Base-by-base conservation (phyloP, 2,888 invertebrate genomes). In the Trilocha varians region DNA sequence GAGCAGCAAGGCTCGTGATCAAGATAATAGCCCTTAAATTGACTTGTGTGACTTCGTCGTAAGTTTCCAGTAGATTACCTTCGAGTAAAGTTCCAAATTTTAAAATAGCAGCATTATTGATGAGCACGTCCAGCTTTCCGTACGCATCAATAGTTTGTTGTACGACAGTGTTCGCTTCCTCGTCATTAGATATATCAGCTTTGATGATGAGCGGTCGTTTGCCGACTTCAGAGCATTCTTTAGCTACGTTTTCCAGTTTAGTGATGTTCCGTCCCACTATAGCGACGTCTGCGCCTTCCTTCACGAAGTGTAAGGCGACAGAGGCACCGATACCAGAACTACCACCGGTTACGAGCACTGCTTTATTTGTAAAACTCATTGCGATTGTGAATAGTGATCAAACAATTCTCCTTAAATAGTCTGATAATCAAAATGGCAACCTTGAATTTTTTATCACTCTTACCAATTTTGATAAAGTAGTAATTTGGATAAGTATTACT, bases 21-120 rank as follows among this genome's bases (percentile, higher is more conserved):
- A 49, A 44, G 1, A 57, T 43, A 1, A 49, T 47, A 1, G 53
- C 47, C 5, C 60, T 49, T 1, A 62, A 38, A 34, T 63, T 62
- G 0, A 47, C 50, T 2, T 40, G 46, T 43, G 59, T 53, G 0
- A 56, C 32, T 9, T 40, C 32, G 38, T 63, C 63, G 41, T 46
- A 61, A 0, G 48, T 37, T 32, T 56, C 34, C n/a, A 67, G 13
- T 0, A 62, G 25, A 5, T 55, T 47, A 0, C 55, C 59, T 11
- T 49, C 46, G 1, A 45, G 15, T 4, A 67, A 33, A 1, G 39
- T 34, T 0, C 48, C 55, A 3, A 3, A 5, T 3, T n/a, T 38
- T 1, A 39, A n/a, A 0, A 59, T 40, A 0, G 62, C 65, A 3
- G 63, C 65, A 16, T 62, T 65, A 43, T 63, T 65, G 1, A 61